Conservation (phyloP, 2,797 vertebrate genomes). For the Brachyrhaphis roseni region DNA sequence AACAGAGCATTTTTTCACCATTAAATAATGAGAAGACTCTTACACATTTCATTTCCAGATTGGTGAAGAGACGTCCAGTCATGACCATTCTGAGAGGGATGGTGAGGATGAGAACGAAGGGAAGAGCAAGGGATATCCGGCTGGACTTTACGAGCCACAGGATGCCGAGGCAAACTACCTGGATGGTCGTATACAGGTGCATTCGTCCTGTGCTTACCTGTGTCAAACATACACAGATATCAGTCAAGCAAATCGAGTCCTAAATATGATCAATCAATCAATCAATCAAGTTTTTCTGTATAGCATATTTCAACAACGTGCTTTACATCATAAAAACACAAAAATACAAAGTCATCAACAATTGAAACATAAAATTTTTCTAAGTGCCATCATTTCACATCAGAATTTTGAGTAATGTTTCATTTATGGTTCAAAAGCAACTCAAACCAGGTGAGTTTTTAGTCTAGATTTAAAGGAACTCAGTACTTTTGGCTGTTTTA, state of each 20-base stretch:
- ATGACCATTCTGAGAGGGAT: slow-evolving; percentile 90
- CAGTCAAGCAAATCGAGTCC: not conserved
- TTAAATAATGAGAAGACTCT: slow-evolving; percentile 55
- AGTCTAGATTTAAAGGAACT: too few relatives aligned
- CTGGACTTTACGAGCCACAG: slow-evolving; percentile 91
- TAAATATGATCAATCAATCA: not conserved
- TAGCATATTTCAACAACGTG: too few relatives aligned
- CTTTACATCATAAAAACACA: too few relatives aligned
- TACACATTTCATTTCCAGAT: slow-evolving; percentile 93
- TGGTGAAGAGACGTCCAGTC: slow-evolving; percentile 86
- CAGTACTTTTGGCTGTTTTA: too few relatives aligned
- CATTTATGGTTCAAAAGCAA: too few relatives aligned
- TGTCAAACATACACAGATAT: slow-evolving; percentile 25
- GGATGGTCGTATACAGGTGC: slow-evolving; percentile 93
- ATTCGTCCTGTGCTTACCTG: slow-evolving; percentile 94
- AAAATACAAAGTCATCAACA: too few relatives aligned
- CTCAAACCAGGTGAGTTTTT: too few relatives aligned
- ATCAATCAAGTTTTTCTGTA: too few relatives aligned
- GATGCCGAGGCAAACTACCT: slow-evolving; percentile 83
- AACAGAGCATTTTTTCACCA: not conserved
- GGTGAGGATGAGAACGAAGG: slow-evolving; percentile 95
- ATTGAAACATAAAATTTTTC: too few relatives aligned
- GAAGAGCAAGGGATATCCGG: slow-evolving; percentile 86
- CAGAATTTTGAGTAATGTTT: too few relatives aligned
- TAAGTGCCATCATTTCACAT: too few relatives aligned